Conservation (phyloP, 2,888 invertebrate genomes). For the Pachydiplax longipennis region DNA sequence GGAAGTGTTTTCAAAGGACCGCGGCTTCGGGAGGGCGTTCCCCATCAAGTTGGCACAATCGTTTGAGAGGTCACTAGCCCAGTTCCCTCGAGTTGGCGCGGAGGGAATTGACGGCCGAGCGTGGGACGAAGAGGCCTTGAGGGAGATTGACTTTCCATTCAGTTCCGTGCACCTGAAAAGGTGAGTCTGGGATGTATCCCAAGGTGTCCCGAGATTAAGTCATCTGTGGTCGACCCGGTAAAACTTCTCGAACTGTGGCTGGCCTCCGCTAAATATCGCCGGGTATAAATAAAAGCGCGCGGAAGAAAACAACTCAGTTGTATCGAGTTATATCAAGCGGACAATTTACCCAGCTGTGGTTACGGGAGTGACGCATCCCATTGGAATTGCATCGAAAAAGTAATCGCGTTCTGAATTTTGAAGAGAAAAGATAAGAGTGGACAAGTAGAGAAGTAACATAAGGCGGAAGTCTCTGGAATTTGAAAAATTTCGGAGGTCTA, state of each 20-base stretch:
- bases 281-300: neutral
- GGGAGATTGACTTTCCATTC: neutral
- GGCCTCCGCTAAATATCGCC: neutral
- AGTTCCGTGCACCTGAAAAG: neutral
- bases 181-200: neutral
- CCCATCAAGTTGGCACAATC: neutral
- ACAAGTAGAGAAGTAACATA: too few relatives aligned
- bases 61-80: conserved; percentile 15
- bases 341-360: neutral
- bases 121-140: neutral
- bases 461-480: too few relatives aligned
- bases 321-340: neutral
- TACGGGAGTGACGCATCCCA: neutral
- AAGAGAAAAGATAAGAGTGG: too few relatives aligned
- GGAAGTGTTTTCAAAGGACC: neutral
- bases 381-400: neutral
- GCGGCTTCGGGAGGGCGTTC: neutral
- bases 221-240: neutral
- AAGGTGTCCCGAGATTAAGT: neutral
- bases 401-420: too few relatives aligned
- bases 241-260: neutral
- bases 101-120: neutral
- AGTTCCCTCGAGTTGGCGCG: neutral
- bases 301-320: neutral
- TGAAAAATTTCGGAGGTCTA: too few relatives aligned